Percentiles rank a stretch among this genome's conserved stretches.
phyloP scores from a whole-genome alignment of 2,888 invertebrate species.

The Eristalis intricaria region DNA sequence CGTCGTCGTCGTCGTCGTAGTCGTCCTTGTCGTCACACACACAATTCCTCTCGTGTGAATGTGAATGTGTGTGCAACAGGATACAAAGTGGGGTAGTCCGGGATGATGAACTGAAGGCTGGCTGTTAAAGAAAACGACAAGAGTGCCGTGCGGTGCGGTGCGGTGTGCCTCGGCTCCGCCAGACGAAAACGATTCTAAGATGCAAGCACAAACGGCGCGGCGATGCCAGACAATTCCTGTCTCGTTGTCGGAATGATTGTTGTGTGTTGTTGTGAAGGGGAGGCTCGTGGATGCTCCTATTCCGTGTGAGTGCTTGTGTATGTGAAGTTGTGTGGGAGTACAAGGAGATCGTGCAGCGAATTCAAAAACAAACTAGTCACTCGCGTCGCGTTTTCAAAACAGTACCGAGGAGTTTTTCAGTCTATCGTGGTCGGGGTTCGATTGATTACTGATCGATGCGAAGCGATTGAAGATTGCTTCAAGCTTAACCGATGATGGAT shows the following conservation, averaged over 20 bases:
- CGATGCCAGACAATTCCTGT: slow-evolving; percentile 16
- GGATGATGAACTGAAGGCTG: slow-evolving; percentile 6
- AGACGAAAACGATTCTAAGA: slow-evolving; percentile 40
- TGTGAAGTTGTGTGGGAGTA: not conserved
- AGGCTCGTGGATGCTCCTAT: not conserved
- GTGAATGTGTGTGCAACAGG: slow-evolving; percentile 70
- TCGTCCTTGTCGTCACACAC: slow-evolving; percentile 35
- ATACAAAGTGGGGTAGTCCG: slow-evolving; percentile 66
- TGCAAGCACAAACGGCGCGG: slow-evolving; percentile 20
- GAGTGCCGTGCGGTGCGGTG: not conserved
- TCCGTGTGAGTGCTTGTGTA: not conserved
- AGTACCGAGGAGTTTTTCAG: not conserved
- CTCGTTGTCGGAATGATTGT: slow-evolving; percentile 14
- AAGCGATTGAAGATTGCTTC: slow-evolving; percentile 14
- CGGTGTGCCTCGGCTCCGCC: slow-evolving; percentile 3
- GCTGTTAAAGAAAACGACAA: slow-evolving; percentile 23
- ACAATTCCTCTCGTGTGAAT: slow-evolving; percentile 24
- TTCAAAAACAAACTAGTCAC: slow-evolving; percentile 12
- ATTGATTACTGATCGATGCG: slow-evolving; percentile 61
- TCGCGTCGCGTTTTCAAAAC: slow-evolving; percentile 22
- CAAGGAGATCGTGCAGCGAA: not conserved
- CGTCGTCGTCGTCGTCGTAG: not conserved
- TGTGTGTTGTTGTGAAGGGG: slow-evolving; percentile 6
- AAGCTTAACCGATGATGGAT: slow-evolving; percentile 43
- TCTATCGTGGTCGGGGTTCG: slow-evolving; percentile 29